Conservation (phyloP, 1,140 invertebrate species). For the Stratiolaelaps scimitus region DNA sequence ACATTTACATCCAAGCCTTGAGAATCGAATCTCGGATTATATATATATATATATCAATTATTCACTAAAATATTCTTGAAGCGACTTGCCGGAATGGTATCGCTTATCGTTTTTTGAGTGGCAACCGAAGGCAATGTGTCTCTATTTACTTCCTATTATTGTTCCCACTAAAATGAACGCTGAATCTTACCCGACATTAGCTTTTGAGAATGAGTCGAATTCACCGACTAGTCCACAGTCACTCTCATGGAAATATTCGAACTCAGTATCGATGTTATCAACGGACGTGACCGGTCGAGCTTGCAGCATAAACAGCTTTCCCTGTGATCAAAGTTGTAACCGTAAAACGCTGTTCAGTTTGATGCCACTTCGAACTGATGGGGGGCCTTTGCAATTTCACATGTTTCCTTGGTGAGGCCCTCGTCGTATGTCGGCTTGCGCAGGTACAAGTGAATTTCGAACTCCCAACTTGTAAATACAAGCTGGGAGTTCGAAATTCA, state of each 20-base stretch:
- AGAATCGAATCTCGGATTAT: too few species aligned
- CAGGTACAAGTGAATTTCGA: background rate
- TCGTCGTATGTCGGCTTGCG: too few species aligned
- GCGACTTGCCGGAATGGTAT: too few species aligned
- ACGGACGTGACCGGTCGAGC: background rate
- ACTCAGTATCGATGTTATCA: background rate
- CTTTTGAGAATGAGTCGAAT: constrained; percentile 1
- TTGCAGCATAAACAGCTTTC: constrained; percentile 7
- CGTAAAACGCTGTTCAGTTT: too few species aligned
- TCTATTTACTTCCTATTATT: too few species aligned
- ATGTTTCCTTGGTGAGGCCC: too few species aligned
- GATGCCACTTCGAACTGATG: background rate
- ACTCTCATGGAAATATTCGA: constrained; percentile 8
- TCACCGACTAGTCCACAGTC: constrained; percentile 1
- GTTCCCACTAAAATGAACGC: background rate
- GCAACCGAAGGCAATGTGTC: too few species aligned
- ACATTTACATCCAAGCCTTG: too few species aligned
- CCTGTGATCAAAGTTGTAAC: background rate
- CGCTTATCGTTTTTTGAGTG: too few species aligned
- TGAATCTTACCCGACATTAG: constrained; percentile 9
- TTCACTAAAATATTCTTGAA: too few species aligned
- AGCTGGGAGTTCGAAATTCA: background rate
- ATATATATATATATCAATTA: too few species aligned
- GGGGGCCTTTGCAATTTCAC: too few species aligned
- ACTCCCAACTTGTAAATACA: background rate